Conservation (phyloP, 2,113 vertebrate genomes). For the Reinhardtius hippoglossoides region DNA sequence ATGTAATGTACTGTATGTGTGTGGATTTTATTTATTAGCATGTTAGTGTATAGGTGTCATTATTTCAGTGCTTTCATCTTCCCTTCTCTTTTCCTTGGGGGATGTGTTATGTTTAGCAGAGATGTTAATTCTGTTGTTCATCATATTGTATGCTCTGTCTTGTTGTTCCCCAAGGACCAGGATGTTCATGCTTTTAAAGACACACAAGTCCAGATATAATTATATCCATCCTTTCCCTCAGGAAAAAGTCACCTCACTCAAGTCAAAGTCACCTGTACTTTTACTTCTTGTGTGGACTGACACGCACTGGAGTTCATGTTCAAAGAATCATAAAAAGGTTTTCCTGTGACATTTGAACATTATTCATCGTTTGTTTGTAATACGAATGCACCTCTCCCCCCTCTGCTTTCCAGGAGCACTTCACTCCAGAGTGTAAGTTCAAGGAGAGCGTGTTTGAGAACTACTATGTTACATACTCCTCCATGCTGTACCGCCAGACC, state of each 20-base stretch:
- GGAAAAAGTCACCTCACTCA: slow-evolving; percentile 44
- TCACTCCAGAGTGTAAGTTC: slow-evolving; percentile 93
- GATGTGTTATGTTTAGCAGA: slow-evolving; percentile 57
- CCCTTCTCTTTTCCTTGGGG: slow-evolving; percentile 30
- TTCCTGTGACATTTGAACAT: slow-evolving; percentile 21
- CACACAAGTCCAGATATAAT: slow-evolving; percentile 53
- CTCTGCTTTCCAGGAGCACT: slow-evolving; percentile 84
- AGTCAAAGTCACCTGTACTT: slow-evolving; percentile 39
- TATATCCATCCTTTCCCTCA: slow-evolving; percentile 35
- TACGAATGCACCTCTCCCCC: slow-evolving; percentile 1
- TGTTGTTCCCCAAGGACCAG: slow-evolving; percentile 53
- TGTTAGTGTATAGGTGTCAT: slow-evolving; percentile 16
- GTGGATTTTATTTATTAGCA: slow-evolving; percentile 13
- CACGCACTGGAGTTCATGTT: slow-evolving; percentile 32
- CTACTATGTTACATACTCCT: slow-evolving; percentile 94
- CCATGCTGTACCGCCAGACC: slow-evolving; percentile 90
- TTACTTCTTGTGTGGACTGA: slow-evolving; percentile 10
- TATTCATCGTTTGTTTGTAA: slow-evolving; percentile 31
- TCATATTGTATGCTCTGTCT: slow-evolving; percentile 30
- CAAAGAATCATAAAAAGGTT: slow-evolving; percentile 32
- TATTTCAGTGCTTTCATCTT: slow-evolving; percentile 45
- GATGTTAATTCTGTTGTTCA: slow-evolving; percentile 48
- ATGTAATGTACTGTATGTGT: slow-evolving; percentile 24
- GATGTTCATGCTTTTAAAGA: slow-evolving; percentile 59
- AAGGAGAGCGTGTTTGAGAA: slow-evolving; percentile 95